These are phyloP conservation scores for Natrix natrix DNA, from an alignment of 2,797 vertebrate species.

Conservation along the genomic window DNA sequence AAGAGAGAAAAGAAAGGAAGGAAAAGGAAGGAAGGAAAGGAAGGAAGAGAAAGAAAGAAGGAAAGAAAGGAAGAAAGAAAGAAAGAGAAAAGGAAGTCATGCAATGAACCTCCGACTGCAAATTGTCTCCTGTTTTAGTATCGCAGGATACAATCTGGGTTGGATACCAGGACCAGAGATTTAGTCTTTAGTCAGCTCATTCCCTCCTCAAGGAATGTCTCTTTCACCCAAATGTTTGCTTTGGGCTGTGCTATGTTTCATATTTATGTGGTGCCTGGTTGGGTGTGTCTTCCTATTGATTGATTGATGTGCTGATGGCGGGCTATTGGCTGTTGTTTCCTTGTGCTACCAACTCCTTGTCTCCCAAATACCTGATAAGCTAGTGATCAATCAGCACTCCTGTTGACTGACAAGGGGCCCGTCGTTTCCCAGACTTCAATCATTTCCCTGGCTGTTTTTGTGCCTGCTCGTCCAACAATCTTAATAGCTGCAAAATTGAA, in stretches of 20 bases:
- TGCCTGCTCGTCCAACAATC: background rate
- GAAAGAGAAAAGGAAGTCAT: fast-evolving
- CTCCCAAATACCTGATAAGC: background rate
- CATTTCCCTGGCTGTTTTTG: background rate
- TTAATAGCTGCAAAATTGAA: background rate
- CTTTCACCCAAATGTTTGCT: background rate
- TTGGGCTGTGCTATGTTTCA: background rate
- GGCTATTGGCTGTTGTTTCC: background rate
- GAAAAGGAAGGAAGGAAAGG: no score
- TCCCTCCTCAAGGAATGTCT: background rate
- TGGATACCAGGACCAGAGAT: background rate
- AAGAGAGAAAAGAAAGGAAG: no score
- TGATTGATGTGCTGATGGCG: background rate
- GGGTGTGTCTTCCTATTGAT: background rate
- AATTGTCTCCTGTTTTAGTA: background rate
- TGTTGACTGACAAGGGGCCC: background rate
- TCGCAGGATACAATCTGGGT: background rate
- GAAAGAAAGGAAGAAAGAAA: no score
- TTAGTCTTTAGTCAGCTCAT: background rate
- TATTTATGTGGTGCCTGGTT: background rate
- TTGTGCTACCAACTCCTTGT: background rate
- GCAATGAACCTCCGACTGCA: no score
- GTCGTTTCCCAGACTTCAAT: background rate
- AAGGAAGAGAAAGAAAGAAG: no score
- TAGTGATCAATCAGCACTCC: background rate